Percentiles rank a stretch among this genome's conserved stretches.
phyloP scores from a whole-genome alignment of 2,888 invertebrate species.

The Synergus japonicus region DNA sequence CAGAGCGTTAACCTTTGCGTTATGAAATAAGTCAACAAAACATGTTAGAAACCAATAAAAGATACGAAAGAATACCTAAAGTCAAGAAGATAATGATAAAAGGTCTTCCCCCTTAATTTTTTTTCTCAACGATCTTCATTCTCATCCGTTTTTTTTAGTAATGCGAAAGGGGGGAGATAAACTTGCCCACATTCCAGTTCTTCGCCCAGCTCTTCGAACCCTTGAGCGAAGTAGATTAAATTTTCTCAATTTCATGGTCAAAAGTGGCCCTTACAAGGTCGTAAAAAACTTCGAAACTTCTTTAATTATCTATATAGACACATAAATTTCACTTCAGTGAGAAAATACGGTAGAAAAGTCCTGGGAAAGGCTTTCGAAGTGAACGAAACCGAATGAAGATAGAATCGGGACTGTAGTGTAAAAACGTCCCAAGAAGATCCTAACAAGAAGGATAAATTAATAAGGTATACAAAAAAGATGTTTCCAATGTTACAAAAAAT shows the following conservation, averaged over 20 bases:
- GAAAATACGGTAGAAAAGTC: neutral
- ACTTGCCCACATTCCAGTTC: constrained; percentile 13
- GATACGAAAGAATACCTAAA: neutral
- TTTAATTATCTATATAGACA: neutral
- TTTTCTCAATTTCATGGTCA: neutral
- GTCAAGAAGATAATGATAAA: neutral
- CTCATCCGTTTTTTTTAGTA: constrained; percentile 8
- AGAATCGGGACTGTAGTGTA: too few relatives aligned
- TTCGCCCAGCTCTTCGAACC: constrained; percentile 5
- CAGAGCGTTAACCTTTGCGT: neutral
- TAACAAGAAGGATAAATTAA: too few relatives aligned
- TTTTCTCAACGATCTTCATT: neutral
- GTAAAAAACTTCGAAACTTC: constrained; percentile 25
- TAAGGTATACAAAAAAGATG: too few relatives aligned
- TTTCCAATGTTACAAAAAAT: too few relatives aligned
- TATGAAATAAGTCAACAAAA: neutral
- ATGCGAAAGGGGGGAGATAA: constrained; percentile 8
- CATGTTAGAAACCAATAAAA: neutral
- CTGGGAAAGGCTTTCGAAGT: neutral
- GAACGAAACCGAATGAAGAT: neutral
- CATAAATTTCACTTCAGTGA: neutral
- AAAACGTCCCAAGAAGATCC: too few relatives aligned
- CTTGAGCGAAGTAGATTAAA: constrained; percentile 13
- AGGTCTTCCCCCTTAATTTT: neutral
- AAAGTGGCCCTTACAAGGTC: neutral